Base-by-base conservation (phyloP, 2,113 vertebrate species). In the Rhegmatorhina hoffmannsi region DNA sequence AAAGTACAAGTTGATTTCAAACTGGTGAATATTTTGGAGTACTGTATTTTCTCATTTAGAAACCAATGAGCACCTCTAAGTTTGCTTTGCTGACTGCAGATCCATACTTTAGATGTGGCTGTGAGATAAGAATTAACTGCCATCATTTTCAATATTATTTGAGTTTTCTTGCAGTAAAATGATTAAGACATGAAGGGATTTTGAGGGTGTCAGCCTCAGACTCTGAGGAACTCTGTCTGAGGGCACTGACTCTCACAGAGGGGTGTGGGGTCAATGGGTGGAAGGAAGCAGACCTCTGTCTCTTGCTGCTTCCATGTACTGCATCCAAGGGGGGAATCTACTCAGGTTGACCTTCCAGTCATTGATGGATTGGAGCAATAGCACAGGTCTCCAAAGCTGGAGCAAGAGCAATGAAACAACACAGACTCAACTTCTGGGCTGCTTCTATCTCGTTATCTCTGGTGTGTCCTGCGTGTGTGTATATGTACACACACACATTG, bases 401-500 rank as follows among this genome's bases (percentile, higher is more conserved):
- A 56, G 26, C 18, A n/a, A 47, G 24, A 58, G 33, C 50, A 75
- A 43, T 9, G 36, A 38, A 70, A 13, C 28, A 34, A 31, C 40
- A 18, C 0, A 31, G 23, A 25, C 1, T 2, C 17, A 25, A 1
- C 11, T 44, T 59, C 60, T 26, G 21, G 11, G 38, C 16, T 31
- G 29, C 29, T 66, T 40, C 29, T 58, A 0, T 52, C 36, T 52
- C 33, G 1, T 4, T 46, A 6, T 64, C 19, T 43, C 36, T 26
- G 26, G 33, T 3, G 33, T 38, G 40, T 50, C 19, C 33, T 4
- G 0, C 9, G 18, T 43, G 26, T 36, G 11, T 25, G 10, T 46
- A 5, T n/a, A 6, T 9, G 13, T 14, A 43, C 11, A 10, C 18
- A 38, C 49, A 19, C 4, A 11, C 1, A 0, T 7, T 8, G 40